phyloP scores from a whole-genome alignment of 1,140 invertebrate genomes.

The Dendrolimus punctatus region DNA sequence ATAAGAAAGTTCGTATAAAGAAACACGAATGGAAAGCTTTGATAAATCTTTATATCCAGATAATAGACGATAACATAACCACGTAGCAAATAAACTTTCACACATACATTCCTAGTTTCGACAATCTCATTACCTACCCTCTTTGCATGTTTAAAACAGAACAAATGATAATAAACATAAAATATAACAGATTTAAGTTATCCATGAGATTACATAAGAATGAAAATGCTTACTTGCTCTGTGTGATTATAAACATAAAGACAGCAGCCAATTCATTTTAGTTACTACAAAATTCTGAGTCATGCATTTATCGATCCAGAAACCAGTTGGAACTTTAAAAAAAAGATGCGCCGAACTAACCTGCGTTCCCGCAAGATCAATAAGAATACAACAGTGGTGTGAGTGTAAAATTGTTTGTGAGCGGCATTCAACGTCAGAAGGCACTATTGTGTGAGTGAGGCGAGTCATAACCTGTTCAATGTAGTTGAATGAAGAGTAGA shows the following conservation, averaged over 20 bases:
- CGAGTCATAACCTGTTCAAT: constrained; percentile 57
- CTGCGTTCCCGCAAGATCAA: constrained; percentile 38
- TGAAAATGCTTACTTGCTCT: background rate
- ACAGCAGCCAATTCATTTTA: constrained; percentile 3
- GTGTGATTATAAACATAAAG: too few relatives aligned
- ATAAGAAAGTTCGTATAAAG: too few relatives aligned
- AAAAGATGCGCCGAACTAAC: constrained; percentile 54
- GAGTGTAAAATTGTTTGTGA: constrained; percentile 12
- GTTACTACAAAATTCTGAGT: constrained; percentile 30
- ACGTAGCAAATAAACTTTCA: too few relatives aligned
- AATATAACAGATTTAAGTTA: too few relatives aligned
- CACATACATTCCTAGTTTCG: too few relatives aligned
- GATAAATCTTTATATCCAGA: too few relatives aligned
- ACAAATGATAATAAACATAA: too few relatives aligned
- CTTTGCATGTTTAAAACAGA: too few relatives aligned
- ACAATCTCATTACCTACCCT: too few relatives aligned
- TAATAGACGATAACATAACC: too few relatives aligned
- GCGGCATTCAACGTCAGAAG: background rate
- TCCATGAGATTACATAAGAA: background rate
- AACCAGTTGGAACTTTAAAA: constrained; percentile 48
- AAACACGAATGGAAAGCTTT: too few relatives aligned
- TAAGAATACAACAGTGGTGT: constrained; percentile 12
- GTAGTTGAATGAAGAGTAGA: constrained; percentile 59
- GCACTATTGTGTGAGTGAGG: constrained; percentile 23
- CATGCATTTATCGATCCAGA: constrained; percentile 47